Evolutionary conservation across 2,797 vertebrate genomes (phyloP).

Genomic region (Eurystomus glaucurus): DNA sequence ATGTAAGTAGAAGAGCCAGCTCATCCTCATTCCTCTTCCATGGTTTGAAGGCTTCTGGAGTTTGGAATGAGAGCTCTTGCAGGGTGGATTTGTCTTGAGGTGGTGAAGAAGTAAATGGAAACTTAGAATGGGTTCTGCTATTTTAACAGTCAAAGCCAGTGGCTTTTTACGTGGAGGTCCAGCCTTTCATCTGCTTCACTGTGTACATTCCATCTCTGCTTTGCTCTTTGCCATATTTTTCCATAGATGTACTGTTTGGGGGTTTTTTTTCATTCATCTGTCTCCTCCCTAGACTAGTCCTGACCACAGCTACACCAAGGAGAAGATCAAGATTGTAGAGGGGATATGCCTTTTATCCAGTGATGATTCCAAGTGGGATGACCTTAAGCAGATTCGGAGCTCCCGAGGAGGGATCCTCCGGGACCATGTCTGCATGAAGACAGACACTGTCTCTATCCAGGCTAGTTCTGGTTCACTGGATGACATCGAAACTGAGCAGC

Average conservation of each 20-base stretch:
- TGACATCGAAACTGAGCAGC: slow-evolving; percentile 96
- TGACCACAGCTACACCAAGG: slow-evolving; percentile 94
- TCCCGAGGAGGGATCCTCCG: slow-evolving; percentile 92
- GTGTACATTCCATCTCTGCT: slow-evolving; percentile 14
- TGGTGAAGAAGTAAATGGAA: background rate
- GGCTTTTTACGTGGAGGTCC: background rate
- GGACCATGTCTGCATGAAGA: slow-evolving; percentile 95
- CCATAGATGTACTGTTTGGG: background rate
- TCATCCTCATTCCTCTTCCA: background rate
- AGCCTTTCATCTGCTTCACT: slow-evolving; percentile 12
- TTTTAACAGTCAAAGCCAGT: background rate
- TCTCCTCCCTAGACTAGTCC: slow-evolving; percentile 84
- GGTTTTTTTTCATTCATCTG: background rate
- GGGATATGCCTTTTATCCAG: slow-evolving; percentile 95
- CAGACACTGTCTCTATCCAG: slow-evolving; percentile 96
- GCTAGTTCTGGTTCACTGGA: slow-evolving; percentile 96
- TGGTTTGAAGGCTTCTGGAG: background rate
- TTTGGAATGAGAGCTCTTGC: background rate
- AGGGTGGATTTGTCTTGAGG: rapidly evolving
- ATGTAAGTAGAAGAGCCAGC: background rate
- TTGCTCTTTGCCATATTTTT: slow-evolving; percentile 15
- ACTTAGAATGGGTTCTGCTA: background rate
- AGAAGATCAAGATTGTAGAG: slow-evolving; percentile 98
- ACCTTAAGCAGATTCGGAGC: slow-evolving; percentile 95
- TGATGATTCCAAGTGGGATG: slow-evolving; percentile 96